Base-by-base conservation (phyloP, 2,113 vertebrate species). In the Micronycteris hirsuta region DNA sequence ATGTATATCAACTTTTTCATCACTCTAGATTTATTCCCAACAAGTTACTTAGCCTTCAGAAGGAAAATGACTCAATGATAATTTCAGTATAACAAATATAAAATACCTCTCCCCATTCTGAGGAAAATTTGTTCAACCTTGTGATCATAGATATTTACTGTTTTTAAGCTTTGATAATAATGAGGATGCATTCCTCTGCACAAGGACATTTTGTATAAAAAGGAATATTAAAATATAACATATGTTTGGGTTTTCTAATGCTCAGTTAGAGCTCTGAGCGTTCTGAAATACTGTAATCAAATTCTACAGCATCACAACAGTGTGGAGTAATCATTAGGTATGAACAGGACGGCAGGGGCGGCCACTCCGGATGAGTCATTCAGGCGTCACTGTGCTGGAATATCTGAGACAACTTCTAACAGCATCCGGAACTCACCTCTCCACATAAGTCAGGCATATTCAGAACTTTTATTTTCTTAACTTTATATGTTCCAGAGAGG, bases 371-470 rank as follows among this genome's bases (percentile, higher is more conserved):
- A 49, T 92, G 89, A 94, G 24, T 95, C 68, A 83, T 63, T 80
- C 28, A 43, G 19, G 45, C 31, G 43, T 5, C 49, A 2, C 28
- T 45, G 3, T 52, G 38, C 3, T 26, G 41, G n/a, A 83, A 68
- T n/a, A 80, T 87, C 43, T 91, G 80, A 93, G 68, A 91, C 61
- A 49, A 97, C 74, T 65, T 85, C 33, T 65, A 43, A 38, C 31
- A 16, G 41, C 45, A 52, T 26, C 43, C 74, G 70, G 33, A 93
- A 38, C 8, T 73, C 26, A 7, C 9, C 11, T 83, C 20, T 41
- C 56, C 43, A 10, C 4, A 11, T 14, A 73, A 14, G 28, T 85
- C 70, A 68, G 22, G 12, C 9, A 7, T n/a, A 73, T 52, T 80
- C 43, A 65, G 43, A 80, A 91, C 43, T 73, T 76, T 38, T 49